Base-by-base conservation (phyloP, 2,113 vertebrate genomes). In the Crotophaga sulcirostris region DNA sequence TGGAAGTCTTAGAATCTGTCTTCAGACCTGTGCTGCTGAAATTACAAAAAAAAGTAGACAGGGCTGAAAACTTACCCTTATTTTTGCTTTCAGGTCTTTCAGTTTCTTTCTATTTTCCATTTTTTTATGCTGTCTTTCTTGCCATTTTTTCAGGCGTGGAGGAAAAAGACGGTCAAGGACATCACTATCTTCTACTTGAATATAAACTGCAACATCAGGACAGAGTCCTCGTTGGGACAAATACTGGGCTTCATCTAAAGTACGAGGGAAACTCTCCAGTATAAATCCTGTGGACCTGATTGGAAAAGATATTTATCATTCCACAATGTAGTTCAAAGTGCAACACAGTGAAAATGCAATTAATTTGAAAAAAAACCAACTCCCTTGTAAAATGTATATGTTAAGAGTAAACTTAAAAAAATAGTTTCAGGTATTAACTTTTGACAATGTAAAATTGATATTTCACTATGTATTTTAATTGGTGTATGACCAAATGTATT, bases 281-380 rank as follows among this genome's bases (percentile, higher is more conserved):
- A 99, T 97, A 96, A 99, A 99, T 40, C 99, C 99, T 51, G 97
- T 98, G 21, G 99, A 99, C 85, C 99, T 99, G 95, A 73, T 78
- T 90, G 21, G 73, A 97, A 93, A 88, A 89, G 58, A 29, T 69
- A 68, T 42, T 73, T 73, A 40, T 58, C 25, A 63, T 51, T 70
- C 63, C 18, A 42, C 17, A 66, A 13, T 69, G 29, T 42, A 45
- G 8, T 74, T 78, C 69, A n/a, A 86, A 89, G 28, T 70, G 66
- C 29, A 81, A 63, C 34, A 59, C 19, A 51, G 24, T 42, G 28
- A 74, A 84, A 45, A 59, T 25, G 15, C 24, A 59, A 55, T 49
- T 42, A 79, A 84, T 86, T 60, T 19, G 24, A 5, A 84, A 89
- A 90, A 70, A 56, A 49, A 10, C 21, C 23, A 70, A 38, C 7